Evolutionary conservation across 1,140 invertebrate species (phyloP).

Genomic region (Alviniconcha marisindica): DNA sequence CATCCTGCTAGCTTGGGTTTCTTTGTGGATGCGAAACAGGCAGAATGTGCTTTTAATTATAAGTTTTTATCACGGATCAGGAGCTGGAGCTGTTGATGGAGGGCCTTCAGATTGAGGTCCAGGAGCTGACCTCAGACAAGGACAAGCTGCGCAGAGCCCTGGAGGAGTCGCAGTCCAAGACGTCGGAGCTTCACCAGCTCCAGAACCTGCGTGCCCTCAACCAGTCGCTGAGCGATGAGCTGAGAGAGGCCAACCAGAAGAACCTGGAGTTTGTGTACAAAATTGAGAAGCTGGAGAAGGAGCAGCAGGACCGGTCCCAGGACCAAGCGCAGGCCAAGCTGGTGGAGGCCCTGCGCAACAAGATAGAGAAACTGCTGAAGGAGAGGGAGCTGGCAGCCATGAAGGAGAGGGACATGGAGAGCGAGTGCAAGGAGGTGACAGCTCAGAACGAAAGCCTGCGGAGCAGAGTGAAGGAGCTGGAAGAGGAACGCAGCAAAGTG

Average conservation of each 20-base stretch:
- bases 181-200: constrained; percentile 20
- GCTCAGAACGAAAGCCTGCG: neutral
- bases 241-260: constrained; percentile 55
- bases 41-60: too few species aligned
- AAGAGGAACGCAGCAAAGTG: constrained; percentile 27
- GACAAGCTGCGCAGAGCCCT: constrained; percentile 1
- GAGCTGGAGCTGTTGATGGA: constrained; percentile 22
- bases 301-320: constrained; percentile 38
- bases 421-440: neutral
- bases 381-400: constrained; percentile 39
- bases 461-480: neutral
- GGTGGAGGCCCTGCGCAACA: constrained; percentile 46
- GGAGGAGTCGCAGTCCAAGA: neutral
- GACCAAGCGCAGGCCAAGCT: constrained; percentile 44
- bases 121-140: constrained; percentile 44
- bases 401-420: constrained; percentile 4
- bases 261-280: constrained; percentile 55
- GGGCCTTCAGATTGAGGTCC: constrained; percentile 44
- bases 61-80: neutral
- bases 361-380: constrained; percentile 42
- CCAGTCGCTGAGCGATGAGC: constrained; percentile 43
- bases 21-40: too few species aligned
- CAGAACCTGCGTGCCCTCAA: constrained; percentile 36
- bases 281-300: constrained; percentile 52
- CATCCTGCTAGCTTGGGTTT: too few species aligned